Evolutionary conservation across 2,797 vertebrate genomes (phyloP), one percentile per base, ranked within the genome.

Genomic region (Borostomias antarcticus): DNA sequence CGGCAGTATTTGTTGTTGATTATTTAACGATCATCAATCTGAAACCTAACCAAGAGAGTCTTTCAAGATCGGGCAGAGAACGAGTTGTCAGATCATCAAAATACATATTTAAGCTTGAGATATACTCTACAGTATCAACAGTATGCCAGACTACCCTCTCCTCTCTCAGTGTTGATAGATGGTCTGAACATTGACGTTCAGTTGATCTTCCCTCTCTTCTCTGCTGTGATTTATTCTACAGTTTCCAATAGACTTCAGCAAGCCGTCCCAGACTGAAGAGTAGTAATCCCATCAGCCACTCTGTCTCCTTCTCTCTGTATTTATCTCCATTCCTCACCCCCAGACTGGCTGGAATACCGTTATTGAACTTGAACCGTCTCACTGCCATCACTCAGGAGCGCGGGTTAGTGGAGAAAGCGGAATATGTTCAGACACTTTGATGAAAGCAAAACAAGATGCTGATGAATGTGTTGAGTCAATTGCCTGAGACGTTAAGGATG

Each of bases 241-340:
- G 70, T 76, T 78, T 74, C 43, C 58, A 68, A 76, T 63, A 60
- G 51, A 71, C 28, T 51, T 74, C 74, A 66, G 64, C 66, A 59
- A 69, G 59, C 45, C 56, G 56, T 28, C 58, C 35, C n/a, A 65
- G 54, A 62, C 69, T 57, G 52, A 60, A 66, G 64, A 69, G 51
- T 48, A 66, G 33, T 60, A 62, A 62, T 65, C 62, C 68, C 23
- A 70, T 29, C 64, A 62, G 67, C 4, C 17, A 51, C 37, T 60
- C 61, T 56, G 37, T 75, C 30, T 60, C 25, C 37, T 25, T 73
- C 50, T 69, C 23, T 43, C 56, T 26, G n/a, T 72, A 80, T 84
- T 80, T 76, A 64, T 84, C 29, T 52, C 13, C 11, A 8, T 58
- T 60, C 11, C 7, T 59, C 58, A 26, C 45, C 54, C 67, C 2